Percentiles rank a stretch among this genome's conserved stretches.
phyloP scores from a whole-genome alignment of 2,888 invertebrate genomes.

The Agrilus mali region DNA sequence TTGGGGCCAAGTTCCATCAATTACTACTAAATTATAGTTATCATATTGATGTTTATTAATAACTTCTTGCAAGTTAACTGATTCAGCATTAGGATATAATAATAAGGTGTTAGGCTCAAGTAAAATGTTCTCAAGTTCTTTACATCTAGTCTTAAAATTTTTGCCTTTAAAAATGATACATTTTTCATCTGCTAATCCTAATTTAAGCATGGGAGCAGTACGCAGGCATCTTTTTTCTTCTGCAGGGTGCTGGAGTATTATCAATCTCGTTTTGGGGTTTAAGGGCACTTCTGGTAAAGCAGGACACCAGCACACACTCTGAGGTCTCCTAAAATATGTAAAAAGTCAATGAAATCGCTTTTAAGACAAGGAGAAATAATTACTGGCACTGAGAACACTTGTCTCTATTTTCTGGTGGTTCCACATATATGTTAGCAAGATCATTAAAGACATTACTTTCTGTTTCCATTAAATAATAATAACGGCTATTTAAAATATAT shows the following conservation, averaged over 20 bases:
- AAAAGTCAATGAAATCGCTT: constrained; percentile 3
- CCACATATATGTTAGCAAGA: constrained; percentile 58
- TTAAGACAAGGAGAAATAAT: constrained; percentile 21
- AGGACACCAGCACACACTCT: constrained; percentile 81
- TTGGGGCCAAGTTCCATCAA: constrained; percentile 95
- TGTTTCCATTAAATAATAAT: constrained; percentile 6
- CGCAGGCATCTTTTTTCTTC: constrained; percentile 82
- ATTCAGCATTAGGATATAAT: constrained; percentile 66
- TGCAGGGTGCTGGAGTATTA: constrained; percentile 85
- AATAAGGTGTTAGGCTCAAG: constrained; percentile 56
- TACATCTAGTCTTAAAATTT: constrained; percentile 63
- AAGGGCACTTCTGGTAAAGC: constrained; percentile 63
- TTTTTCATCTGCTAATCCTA: constrained; percentile 60
- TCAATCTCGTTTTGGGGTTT: constrained; percentile 54
- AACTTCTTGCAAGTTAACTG: constrained; percentile 52
- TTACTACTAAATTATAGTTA: constrained; percentile 61
- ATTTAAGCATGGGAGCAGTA: constrained; percentile 79
- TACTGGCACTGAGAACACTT: constrained; percentile 65
- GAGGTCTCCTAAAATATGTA: constrained; percentile 54
- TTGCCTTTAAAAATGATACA: constrained; percentile 75
- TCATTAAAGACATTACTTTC: constrained; percentile 51
- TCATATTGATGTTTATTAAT: constrained; percentile 31
- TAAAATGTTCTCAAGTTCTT: constrained; percentile 53
- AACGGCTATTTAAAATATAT: no score
- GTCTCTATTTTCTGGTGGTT: constrained; percentile 62